A percentile compares a stretch with the other conserved stretches of the same genome.
phyloP scores from a whole-genome alignment of 2,113 vertebrate genomes.

The Melanerpes aurifrons region DNA sequence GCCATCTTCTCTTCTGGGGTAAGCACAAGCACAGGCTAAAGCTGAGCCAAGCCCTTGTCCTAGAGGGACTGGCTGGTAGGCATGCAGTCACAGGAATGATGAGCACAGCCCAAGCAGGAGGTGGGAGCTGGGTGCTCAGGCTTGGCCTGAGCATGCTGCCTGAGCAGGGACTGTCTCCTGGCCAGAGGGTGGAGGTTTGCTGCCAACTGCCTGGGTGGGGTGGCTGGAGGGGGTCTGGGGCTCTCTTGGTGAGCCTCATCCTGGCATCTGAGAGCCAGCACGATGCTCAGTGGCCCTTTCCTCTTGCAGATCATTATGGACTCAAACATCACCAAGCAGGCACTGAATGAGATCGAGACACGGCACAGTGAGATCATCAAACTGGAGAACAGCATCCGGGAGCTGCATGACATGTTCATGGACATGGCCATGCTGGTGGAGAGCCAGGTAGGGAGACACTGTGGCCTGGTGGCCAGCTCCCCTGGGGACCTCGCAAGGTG shows the following conservation, averaged over 20 bases:
- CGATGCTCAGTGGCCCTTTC: background rate
- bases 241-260: background rate
- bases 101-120: background rate
- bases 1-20: conserved; percentile 97
- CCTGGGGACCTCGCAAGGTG: rapidly evolving
- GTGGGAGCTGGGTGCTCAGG: background rate
- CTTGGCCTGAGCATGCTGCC: background rate
- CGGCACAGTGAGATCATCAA: conserved; percentile 96
- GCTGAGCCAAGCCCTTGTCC: background rate
- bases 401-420: conserved; percentile 98
- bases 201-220: background rate
- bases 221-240: background rate
- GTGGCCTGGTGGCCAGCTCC: background rate
- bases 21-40: background rate
- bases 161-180: background rate
- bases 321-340: conserved; percentile 94
- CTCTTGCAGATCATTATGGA: conserved; percentile 92
- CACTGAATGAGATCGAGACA: conserved; percentile 94
- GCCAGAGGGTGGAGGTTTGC: background rate
- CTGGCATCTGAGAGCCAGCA: background rate
- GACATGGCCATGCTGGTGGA: conserved; percentile 99
- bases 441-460: conserved; percentile 86
- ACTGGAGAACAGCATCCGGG: conserved; percentile 95
- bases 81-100: rapidly evolving
- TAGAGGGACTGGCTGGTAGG: background rate